A percentile compares a stretch with the other conserved stretches of the same genome.
phyloP scores from a whole-genome alignment of 2,888 invertebrate genomes.

The Synanthedon tipuliformis region DNA sequence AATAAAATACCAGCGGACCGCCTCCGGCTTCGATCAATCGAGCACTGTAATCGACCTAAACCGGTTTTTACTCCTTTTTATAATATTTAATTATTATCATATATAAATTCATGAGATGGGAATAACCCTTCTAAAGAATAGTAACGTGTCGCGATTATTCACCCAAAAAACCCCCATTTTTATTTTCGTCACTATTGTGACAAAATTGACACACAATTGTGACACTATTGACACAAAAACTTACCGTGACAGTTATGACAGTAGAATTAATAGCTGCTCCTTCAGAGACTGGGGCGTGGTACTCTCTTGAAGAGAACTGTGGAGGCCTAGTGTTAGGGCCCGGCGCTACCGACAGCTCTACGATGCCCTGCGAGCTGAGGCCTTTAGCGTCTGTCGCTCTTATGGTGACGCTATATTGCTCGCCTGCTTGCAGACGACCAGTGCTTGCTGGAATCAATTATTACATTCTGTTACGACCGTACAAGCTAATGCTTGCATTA shows the following conservation, averaged over 20 bases:
- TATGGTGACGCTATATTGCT: conserved; percentile 89
- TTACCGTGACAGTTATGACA: conserved; percentile 80
- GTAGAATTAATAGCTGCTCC: conserved; percentile 90
- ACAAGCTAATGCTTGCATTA: not conserved
- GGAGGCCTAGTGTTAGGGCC: conserved; percentile 88
- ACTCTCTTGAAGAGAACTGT: conserved; percentile 82
- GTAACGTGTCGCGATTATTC: too few species aligned
- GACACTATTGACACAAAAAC: too few species aligned
- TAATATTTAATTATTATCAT: too few species aligned
- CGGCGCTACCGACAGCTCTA: conserved; percentile 85
- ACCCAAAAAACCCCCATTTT: too few species aligned
- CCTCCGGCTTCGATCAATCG: too few species aligned
- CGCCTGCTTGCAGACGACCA: conserved; percentile 86
- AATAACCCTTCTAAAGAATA: too few species aligned
- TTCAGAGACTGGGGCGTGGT: conserved; percentile 90
- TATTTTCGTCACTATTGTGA: too few species aligned
- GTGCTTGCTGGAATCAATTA: conserved; percentile 69
- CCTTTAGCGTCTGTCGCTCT: conserved; percentile 86
- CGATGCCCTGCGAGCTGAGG: conserved; percentile 84
- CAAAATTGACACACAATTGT: too few species aligned
- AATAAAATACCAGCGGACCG: too few species aligned
- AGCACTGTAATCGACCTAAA: too few species aligned
- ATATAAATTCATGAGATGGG: too few species aligned
- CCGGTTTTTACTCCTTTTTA: too few species aligned
- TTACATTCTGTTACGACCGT: not conserved